These are phyloP conservation scores for Callimorpha dominula DNA, from an alignment of 2,888 invertebrate genomes.

Conservation along the genomic window DNA sequence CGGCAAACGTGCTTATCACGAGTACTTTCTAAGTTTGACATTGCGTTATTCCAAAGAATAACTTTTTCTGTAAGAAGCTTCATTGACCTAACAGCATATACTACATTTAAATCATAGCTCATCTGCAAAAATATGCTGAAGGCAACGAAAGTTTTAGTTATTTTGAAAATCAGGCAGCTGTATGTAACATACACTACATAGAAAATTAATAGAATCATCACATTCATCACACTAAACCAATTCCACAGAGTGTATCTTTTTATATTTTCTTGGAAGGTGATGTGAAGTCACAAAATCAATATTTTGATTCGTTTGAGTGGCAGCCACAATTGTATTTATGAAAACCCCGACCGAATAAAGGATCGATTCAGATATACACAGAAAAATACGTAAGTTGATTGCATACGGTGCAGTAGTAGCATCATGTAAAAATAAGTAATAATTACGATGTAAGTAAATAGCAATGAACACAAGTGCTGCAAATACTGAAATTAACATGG, in stretches of 20 bases:
- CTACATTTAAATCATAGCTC: constrained; percentile 16
- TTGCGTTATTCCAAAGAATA: constrained; percentile 11
- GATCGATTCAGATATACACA: background rate
- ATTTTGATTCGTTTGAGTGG: background rate
- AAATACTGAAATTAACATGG: background rate
- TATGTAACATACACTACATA: background rate
- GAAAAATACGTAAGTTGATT: background rate
- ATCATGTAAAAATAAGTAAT: background rate
- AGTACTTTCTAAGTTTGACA: background rate
- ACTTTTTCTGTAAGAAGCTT: constrained; percentile 22
- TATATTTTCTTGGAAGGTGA: background rate
- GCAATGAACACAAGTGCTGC: background rate
- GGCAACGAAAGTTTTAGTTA: background rate
- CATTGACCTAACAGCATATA: constrained; percentile 19
- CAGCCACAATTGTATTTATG: background rate
- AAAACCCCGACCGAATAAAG: too few relatives aligned
- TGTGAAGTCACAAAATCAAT: too few relatives aligned
- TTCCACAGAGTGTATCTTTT: background rate
- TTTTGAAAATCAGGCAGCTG: background rate
- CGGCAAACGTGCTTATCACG: background rate
- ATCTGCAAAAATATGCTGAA: background rate
- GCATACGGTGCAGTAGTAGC: background rate
- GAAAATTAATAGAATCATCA: background rate
- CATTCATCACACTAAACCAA: background rate
- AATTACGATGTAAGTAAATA: background rate